A percentile compares a stretch with the other conserved stretches of the same genome.
Conservation (phyloP, 2,797 vertebrate genomes). For the Onychomys arenicola region DNA sequence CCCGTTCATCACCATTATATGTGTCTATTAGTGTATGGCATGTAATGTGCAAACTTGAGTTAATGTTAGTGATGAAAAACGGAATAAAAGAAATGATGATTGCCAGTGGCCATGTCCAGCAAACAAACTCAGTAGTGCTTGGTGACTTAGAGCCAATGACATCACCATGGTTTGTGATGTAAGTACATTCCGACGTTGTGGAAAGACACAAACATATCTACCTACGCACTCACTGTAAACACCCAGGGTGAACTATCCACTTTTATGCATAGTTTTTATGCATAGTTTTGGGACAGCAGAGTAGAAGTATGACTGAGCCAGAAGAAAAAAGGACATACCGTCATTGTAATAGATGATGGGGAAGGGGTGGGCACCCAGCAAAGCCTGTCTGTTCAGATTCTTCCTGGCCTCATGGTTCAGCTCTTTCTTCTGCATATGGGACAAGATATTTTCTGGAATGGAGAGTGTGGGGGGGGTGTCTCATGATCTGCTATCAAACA, state of each 20-base stretch:
- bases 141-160: background rate
- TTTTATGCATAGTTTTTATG: background rate
- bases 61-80: background rate
- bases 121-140: background rate
- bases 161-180: background rate
- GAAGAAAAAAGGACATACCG: background rate
- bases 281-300: background rate
- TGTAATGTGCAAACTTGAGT: background rate
- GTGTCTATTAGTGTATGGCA: background rate
- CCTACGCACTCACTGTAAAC: background rate
- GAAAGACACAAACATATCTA: background rate
- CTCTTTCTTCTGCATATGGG: background rate
- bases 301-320: background rate
- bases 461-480: background rate
- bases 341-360: background rate
- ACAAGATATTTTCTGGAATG: background rate
- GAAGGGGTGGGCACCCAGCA: background rate
- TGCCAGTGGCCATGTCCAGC: background rate
- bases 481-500: constrained; percentile 12
- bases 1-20: background rate
- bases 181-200: background rate
- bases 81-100: background rate
- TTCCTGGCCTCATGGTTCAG: background rate
- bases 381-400: background rate
- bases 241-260: background rate